phyloP scores from a whole-genome alignment of 2,888 invertebrate genomes.

The Meta bourneti region DNA sequence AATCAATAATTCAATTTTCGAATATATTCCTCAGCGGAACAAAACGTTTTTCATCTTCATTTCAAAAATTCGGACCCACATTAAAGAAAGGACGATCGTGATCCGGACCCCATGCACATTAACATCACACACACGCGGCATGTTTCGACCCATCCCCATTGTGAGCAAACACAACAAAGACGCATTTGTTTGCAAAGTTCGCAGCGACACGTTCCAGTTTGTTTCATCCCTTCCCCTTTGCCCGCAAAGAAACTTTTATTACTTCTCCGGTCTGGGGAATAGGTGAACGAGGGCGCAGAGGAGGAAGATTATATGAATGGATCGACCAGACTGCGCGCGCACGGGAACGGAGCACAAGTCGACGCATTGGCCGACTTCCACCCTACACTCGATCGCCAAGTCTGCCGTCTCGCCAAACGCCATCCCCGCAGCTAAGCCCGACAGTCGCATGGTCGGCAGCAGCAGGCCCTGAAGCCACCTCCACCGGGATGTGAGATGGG shows the following conservation, averaged over 20 bases:
- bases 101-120: too few relatives aligned
- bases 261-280: too few relatives aligned
- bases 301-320: conserved; percentile 24
- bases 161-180: not conserved
- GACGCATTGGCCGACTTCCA: not conserved
- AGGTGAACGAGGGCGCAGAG: not conserved
- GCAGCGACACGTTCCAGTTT: conserved; percentile 4
- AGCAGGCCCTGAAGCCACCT: too few relatives aligned
- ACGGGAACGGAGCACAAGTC: not conserved
- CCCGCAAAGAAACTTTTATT: not conserved
- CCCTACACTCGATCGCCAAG: not conserved
- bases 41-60: too few relatives aligned
- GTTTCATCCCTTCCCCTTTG: not conserved
- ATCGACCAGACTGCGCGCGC: conserved; percentile 46
- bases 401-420: not conserved
- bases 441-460: conserved; percentile 22
- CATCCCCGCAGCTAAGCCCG: conserved; percentile 5
- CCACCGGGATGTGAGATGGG: conserved; percentile 62
- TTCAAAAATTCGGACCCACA: too few relatives aligned
- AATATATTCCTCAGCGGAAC: too few relatives aligned
- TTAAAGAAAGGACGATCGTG: too few relatives aligned
- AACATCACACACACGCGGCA: too few relatives aligned
- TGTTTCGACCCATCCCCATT: not conserved
- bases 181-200: conserved; percentile 7
- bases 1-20: too few relatives aligned